A percentile compares a stretch with the other conserved stretches of the same genome.
Conservation (phyloP, 2,888 invertebrate genomes). For the Crepidodera aurea region DNA sequence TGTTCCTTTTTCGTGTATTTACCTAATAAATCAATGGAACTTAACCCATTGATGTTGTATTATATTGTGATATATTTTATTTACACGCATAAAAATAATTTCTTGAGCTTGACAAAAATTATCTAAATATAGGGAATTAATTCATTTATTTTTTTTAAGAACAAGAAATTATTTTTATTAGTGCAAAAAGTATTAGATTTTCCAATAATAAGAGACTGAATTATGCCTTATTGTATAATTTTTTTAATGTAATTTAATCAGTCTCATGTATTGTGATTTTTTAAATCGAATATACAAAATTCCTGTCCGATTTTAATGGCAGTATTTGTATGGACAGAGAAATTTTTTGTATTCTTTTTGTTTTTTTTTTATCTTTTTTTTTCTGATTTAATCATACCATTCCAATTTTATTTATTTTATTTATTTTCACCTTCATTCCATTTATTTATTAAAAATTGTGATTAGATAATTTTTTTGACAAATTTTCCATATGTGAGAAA, state of each 20-base stretch:
- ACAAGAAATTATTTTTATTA: no score
- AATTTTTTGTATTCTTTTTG: no score
- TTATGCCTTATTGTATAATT: constrained; percentile 12
- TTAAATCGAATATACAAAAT: constrained; percentile 1
- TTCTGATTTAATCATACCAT: neutral
- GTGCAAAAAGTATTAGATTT: no score
- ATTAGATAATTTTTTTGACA: no score
- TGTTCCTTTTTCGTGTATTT: constrained; percentile 4
- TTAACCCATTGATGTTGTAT: constrained; percentile 33
- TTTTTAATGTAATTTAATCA: neutral
- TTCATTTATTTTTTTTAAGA: no score
- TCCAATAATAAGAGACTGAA: constrained; percentile 12
- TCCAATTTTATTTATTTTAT: constrained; percentile 18
- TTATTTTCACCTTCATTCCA: constrained; percentile 7
- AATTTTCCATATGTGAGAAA: no score
- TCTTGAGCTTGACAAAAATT: no score
- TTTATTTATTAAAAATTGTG: constrained; percentile 11
- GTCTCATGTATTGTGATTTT: constrained; percentile 14
- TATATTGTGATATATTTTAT: constrained; percentile 40
- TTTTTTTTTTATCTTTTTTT: no score
- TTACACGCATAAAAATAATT: constrained; percentile 19
- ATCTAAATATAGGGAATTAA: no score
- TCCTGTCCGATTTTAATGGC: neutral
- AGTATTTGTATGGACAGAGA: neutral
- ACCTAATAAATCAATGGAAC: constrained; percentile 1